Evolutionary conservation across 2,113 vertebrate genomes (phyloP), one percentile per base, ranked within the genome.

Genomic region (Lota lota): DNA sequence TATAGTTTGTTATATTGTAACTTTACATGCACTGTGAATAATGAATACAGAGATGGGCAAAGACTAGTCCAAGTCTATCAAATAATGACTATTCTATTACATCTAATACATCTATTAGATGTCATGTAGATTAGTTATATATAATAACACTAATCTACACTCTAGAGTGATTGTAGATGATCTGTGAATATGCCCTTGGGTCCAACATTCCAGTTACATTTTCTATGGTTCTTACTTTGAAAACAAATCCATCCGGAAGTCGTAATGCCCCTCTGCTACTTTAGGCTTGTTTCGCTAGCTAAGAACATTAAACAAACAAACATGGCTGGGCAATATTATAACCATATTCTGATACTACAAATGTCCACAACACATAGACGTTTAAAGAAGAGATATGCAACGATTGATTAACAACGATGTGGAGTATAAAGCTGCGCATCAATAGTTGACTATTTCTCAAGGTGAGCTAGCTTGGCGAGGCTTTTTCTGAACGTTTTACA

Each of bases 281-380:
- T 14, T 2, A 56, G 16, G 17, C 53, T n/a, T n/a, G 53, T n/a
- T n/a, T 76, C 83, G 82, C 83, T 81, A 90, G 78, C 82, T 74
- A 18, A 80, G 77, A 68, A 68, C 59, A 22, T 22, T 19, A 47
- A 16, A 63, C 61, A 63, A 86, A 83, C 79, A 84, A 89, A 91
- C 87, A 92, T 91, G 90, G 80, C 86, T 85, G 64, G 70, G 72
- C 70, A 69, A 73, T 14, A 47, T 10, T 47, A 47, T 47, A 47
- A 47, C 40, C 40, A 47, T 11, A 47, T 47, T 69, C 51, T 72
- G 73, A 61, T 51, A 70, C 66, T 6, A 33, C 74, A 50, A 20
- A 64, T 24, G 58, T 72, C 60, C 69, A 76, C 5, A 66, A 75
- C 57, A 78, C 79, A 40, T 78, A 80, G 76, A 47, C 40, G 40